A percentile compares a stretch with the other conserved stretches of the same genome.
Conservation (phyloP, 2,888 invertebrate species). For the Eudemis profundana region DNA sequence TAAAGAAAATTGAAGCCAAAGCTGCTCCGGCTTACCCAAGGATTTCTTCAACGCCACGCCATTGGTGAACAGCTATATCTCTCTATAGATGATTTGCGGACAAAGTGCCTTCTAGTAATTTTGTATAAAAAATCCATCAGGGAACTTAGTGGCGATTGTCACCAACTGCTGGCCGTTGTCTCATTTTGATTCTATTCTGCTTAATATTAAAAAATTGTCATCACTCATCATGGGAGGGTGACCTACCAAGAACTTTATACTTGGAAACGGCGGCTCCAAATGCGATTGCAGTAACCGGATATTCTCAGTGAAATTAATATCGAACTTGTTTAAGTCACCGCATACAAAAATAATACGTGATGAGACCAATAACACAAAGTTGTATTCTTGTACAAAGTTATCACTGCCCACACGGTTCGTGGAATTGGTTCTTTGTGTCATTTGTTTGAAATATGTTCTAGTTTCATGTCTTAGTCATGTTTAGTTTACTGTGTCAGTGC, state of each 20-base stretch:
- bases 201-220: too few species aligned
- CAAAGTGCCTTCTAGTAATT: too few species aligned
- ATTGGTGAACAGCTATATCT: too few species aligned
- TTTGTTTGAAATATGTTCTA: slow-evolving; percentile 20
- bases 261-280: slow-evolving; percentile 6
- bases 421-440: slow-evolving; percentile 34
- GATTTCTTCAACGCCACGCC: too few species aligned
- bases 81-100: too few species aligned
- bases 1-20: too few species aligned
- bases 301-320: slow-evolving; percentile 25
- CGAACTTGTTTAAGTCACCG: slow-evolving; percentile 12
- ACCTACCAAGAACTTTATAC: background rate
- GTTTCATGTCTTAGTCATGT: slow-evolving; percentile 28
- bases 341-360: slow-evolving; percentile 38
- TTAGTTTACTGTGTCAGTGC: background rate
- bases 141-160: too few species aligned
- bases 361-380: slow-evolving; percentile 39
- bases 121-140: too few species aligned
- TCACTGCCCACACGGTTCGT: slow-evolving; percentile 34
- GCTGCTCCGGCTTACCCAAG: too few species aligned
- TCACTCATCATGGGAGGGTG: background rate
- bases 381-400: slow-evolving; percentile 31
- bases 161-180: too few species aligned
- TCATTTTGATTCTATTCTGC: too few species aligned
- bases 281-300: slow-evolving; percentile 10